phyloP scores from a whole-genome alignment of 53 echinoderm and acorn worm genomes.

The Crossaster papposus region DNA sequence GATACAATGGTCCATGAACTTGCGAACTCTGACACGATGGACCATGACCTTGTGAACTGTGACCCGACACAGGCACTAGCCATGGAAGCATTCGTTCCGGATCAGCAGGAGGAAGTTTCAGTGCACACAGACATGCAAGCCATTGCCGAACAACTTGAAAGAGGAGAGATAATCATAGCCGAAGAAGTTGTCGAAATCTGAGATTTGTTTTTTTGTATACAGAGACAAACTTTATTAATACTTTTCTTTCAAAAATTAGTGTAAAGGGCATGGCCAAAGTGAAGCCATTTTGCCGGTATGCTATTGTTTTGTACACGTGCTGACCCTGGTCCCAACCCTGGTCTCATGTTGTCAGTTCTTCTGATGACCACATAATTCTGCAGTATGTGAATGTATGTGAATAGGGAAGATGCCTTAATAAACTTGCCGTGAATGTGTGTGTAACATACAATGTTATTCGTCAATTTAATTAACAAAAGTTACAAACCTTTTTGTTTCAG shows the following conservation, averaged over 20 bases:
- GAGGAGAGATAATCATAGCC: slow-evolving; percentile 5
- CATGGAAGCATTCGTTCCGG: slow-evolving; percentile 6
- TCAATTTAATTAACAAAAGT: no score
- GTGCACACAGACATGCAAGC: slow-evolving; percentile 22
- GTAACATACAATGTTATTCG: no score
- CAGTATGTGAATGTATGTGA: background rate
- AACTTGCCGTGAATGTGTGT: no score
- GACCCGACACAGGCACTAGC: background rate
- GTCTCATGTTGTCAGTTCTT: no score
- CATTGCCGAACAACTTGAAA: background rate
- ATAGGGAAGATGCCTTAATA: no score
- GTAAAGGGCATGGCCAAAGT: no score
- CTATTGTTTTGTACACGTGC: no score
- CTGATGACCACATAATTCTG: background rate
- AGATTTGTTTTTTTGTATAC: background rate
- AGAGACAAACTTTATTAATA: background rate
- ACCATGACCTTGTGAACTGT: slow-evolving; percentile 28
- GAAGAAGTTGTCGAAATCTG: slow-evolving; percentile 34
- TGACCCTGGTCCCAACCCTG: no score
- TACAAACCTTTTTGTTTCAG: no score
- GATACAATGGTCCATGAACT: slow-evolving; percentile 21
- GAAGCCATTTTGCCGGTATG: no score
- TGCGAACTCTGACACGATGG: background rate
- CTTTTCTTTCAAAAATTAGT: background rate
- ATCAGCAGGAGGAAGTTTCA: background rate